Evolutionary conservation across 2,888 invertebrate genomes (phyloP).

Genomic region (Aspidiotus rigidus): DNA sequence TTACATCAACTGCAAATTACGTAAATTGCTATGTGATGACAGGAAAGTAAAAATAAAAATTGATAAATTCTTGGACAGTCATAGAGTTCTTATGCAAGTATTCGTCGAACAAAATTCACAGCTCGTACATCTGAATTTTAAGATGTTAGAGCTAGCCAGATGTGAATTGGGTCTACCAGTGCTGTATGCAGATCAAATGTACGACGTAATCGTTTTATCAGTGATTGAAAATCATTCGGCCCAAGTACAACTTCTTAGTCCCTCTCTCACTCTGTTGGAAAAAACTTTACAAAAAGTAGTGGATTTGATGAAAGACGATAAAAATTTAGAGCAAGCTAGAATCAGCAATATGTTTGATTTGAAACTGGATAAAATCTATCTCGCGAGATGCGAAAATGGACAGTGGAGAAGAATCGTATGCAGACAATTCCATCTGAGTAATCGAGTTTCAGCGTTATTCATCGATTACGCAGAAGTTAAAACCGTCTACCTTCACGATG

Average conservation of each 20-base stretch:
- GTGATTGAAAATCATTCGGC: not conserved
- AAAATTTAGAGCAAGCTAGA: not conserved
- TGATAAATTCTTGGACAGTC: not conserved
- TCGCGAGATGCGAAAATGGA: conserved; percentile 1
- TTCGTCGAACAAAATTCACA: not conserved
- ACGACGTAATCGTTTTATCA: conserved; percentile 9
- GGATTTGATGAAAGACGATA: not conserved
- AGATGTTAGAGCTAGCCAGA: conserved; percentile 3
- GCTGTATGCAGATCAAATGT: not conserved
- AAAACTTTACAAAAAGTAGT: conserved; percentile 8
- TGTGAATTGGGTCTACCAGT: conserved; percentile 10
- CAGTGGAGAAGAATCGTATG: conserved; percentile 15
- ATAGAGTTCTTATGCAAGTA: not conserved
- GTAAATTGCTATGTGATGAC: not conserved
- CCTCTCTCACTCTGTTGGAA: conserved; percentile 8
- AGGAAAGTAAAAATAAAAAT: not conserved
- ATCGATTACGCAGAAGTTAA: conserved; percentile 13
- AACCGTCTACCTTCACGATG: not conserved
- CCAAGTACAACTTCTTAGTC: conserved; percentile 13
- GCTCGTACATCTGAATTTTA: conserved; percentile 10
- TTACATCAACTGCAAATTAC: conserved; percentile 8
- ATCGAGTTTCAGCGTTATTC: not conserved
- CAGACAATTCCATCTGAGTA: conserved; percentile 1
- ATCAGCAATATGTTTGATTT: not conserved
- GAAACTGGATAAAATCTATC: conserved; percentile 11